Evolutionary conservation across 1,140 invertebrate genomes (phyloP).

Genomic region (Drosophila pruinosa): DNA sequence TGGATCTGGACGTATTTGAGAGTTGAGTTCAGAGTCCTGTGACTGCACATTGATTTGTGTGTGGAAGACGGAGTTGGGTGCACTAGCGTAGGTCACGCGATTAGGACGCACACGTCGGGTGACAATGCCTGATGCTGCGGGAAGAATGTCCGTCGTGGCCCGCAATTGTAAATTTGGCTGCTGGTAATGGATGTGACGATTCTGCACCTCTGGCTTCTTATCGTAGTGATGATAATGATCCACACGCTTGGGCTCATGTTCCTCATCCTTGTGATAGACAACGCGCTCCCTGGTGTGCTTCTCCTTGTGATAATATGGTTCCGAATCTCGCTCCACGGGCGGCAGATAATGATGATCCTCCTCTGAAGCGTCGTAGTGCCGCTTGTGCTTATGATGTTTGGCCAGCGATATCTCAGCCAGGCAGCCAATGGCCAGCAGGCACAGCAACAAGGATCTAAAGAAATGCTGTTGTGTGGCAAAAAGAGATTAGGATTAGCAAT

Average conservation of each 20-base stretch:
- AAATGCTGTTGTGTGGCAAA: conserved; percentile 31
- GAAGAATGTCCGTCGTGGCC: conserved; percentile 36
- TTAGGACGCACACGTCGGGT: conserved; percentile 47
- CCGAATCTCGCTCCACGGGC: conserved; percentile 12
- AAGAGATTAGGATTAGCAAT: neutral
- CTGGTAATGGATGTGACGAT: conserved; percentile 66
- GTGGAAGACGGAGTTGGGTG: conserved; percentile 73
- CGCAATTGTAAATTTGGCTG: conserved; percentile 38
- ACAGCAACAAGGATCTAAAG: conserved; percentile 33
- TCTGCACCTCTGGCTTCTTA: conserved; percentile 65
- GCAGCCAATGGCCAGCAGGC: conserved; percentile 37
- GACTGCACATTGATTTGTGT: conserved; percentile 74
- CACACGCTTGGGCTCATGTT: conserved; percentile 52
- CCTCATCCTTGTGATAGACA: conserved; percentile 58
- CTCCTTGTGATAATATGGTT: conserved; percentile 59
- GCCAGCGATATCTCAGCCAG: conserved; percentile 50
- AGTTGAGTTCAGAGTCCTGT: conserved; percentile 66
- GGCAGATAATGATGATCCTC: conserved; percentile 61
- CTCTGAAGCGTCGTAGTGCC: conserved; percentile 51
- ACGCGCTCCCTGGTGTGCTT: conserved; percentile 67
- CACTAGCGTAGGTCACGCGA: conserved; percentile 61
- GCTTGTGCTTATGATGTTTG: conserved; percentile 58
- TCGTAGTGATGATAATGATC: conserved; percentile 73
- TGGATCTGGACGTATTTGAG: conserved; percentile 37
- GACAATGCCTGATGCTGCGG: conserved; percentile 51